phyloP scores from a whole-genome alignment of 1,140 invertebrate species.

The Globodera ellingtonae region DNA sequence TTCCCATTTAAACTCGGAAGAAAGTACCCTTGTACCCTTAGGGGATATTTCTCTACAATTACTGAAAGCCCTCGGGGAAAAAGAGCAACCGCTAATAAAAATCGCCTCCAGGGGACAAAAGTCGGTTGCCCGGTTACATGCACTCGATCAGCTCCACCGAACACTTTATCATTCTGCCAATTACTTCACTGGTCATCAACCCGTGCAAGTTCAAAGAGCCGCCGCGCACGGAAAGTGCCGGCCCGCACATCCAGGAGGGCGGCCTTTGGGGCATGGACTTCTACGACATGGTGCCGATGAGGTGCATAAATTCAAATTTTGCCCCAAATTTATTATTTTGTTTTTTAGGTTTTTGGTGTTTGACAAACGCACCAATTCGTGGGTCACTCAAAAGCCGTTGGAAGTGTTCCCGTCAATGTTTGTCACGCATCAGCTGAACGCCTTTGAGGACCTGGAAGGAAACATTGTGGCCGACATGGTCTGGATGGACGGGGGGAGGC shows the following conservation, averaged over 20 bases:
- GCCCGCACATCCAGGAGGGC: slow-evolving; percentile 56
- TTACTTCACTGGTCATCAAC: slow-evolving; percentile 63
- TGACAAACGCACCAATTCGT: slow-evolving; percentile 57
- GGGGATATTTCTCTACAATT: too few relatives aligned
- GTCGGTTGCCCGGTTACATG: slow-evolving; percentile 61
- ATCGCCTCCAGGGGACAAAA: slow-evolving; percentile 56
- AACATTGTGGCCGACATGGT: slow-evolving; percentile 63
- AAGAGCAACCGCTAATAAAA: neutral
- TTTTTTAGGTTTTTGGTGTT: slow-evolving; percentile 62
- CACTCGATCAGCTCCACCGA: slow-evolving; percentile 65
- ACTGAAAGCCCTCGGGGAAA: too few relatives aligned
- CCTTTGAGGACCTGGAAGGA: slow-evolving; percentile 58
- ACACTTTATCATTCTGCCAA: slow-evolving; percentile 61
- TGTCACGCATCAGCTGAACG: slow-evolving; percentile 64
- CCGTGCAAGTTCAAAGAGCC: slow-evolving; percentile 65
- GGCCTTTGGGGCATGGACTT: slow-evolving; percentile 65
- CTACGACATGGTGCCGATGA: slow-evolving; percentile 65
- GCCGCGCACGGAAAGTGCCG: slow-evolving; percentile 51
- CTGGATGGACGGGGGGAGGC: neutral
- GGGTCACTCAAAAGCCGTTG: slow-evolving; percentile 60
- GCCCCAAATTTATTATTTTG: neutral
- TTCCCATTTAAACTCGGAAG: neutral
- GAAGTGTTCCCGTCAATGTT: slow-evolving; percentile 66
- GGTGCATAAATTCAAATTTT: slow-evolving; percentile 29
- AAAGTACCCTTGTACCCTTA: too few relatives aligned